These are phyloP conservation scores for Serranus cabrilla DNA, from an alignment of 2,797 vertebrate genomes.

Conservation along the genomic window DNA sequence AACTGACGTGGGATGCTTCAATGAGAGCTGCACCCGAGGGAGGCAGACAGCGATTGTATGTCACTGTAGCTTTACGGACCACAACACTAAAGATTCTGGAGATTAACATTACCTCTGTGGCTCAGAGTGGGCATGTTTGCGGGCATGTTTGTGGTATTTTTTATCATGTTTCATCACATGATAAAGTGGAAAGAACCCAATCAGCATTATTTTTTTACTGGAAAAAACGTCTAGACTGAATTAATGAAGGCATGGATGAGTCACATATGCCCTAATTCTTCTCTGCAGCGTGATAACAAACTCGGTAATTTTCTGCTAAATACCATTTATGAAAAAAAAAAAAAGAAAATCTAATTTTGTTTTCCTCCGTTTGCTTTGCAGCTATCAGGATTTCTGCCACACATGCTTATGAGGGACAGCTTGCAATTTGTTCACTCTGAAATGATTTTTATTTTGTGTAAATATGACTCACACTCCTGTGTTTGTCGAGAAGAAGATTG, in stretches of 20 bases:
- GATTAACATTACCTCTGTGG: too few species aligned
- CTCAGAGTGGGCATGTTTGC: too few species aligned
- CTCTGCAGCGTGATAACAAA: conserved; percentile 3
- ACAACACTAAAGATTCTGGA: conserved; percentile 26
- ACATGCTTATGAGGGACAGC: conserved; percentile 8
- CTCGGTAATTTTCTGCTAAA: conserved; percentile 3
- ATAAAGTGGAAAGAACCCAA: conserved; percentile 10
- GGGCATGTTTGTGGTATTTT: neutral
- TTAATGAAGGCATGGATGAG: neutral
- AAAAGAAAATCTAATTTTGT: neutral
- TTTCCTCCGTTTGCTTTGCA: neutral
- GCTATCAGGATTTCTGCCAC: conserved; percentile 12
- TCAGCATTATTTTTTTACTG: neutral
- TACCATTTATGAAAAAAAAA: neutral
- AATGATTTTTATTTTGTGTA: neutral
- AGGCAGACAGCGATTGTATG: conserved; percentile 17
- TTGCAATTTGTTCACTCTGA: conserved; percentile 10
- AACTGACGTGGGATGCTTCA: conserved; percentile 61
- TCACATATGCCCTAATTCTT: conserved; percentile 3
- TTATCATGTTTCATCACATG: neutral
- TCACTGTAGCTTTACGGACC: conserved; percentile 30
- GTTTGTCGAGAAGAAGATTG: conserved; percentile 16
- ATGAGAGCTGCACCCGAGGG: conserved; percentile 48
- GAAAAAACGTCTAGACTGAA: neutral
- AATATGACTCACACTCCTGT: conserved; percentile 4